Evolutionary conservation across 2,113 vertebrate genomes (phyloP).

Genomic region (Bubo blakistoni): DNA sequence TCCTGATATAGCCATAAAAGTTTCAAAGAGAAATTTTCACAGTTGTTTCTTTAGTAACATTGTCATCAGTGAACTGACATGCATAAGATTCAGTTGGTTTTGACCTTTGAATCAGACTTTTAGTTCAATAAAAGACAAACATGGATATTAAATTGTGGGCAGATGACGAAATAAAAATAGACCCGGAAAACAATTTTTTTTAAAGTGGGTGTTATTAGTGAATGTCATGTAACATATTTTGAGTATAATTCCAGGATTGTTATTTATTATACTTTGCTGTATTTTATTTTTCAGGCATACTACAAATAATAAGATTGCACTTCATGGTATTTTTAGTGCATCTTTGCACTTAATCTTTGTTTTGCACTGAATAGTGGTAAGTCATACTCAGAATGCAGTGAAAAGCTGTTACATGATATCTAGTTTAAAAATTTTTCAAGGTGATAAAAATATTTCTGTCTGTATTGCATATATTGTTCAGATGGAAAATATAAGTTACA

Average conservation of each 20-base stretch:
- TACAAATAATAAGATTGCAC: background rate
- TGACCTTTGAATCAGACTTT: constrained; percentile 9
- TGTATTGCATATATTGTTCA: background rate
- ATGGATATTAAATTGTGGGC: background rate
- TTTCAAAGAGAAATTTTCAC: background rate
- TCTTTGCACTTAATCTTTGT: background rate
- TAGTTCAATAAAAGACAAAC: background rate
- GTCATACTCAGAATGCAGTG: background rate
- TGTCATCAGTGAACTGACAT: background rate
- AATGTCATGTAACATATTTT: constrained; percentile 47
- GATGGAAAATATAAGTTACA: background rate
- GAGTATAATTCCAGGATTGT: background rate
- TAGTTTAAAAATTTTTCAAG: background rate
- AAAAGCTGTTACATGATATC: background rate
- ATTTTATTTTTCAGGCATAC: background rate
- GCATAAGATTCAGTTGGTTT: background rate
- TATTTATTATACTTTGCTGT: constrained; percentile 34
- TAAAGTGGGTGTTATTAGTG: background rate
- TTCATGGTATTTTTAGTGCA: background rate
- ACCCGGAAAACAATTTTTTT: background rate
- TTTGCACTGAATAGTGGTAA: background rate
- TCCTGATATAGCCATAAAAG: background rate
- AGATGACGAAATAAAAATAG: constrained; percentile 20
- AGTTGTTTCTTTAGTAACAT: background rate
- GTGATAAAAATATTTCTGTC: background rate